These are phyloP conservation scores for Dorcus parallelipipedus DNA, from an alignment of 2,888 invertebrate species.

Conservation along the genomic window DNA sequence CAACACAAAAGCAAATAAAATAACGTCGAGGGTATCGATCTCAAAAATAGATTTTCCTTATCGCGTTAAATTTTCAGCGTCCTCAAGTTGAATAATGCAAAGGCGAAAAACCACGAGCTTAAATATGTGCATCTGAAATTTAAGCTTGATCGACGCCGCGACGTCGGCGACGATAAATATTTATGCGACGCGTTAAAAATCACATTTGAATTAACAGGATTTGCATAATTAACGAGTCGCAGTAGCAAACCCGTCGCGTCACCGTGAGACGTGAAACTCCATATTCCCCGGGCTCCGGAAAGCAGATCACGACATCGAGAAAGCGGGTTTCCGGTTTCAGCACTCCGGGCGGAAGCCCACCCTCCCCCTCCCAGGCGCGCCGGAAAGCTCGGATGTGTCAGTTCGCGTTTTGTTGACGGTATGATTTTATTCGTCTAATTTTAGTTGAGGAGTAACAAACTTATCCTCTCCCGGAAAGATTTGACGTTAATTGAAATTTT, in stretches of 20 bases:
- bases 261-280: slow-evolving; percentile 36
- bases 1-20: too few relatives aligned
- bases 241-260: slow-evolving; percentile 26
- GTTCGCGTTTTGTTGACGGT: slow-evolving; percentile 33
- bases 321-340: slow-evolving; percentile 43
- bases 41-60: too few relatives aligned
- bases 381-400: slow-evolving; percentile 37
- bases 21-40: too few relatives aligned
- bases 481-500: not conserved
- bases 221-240: slow-evolving; percentile 15
- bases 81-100: too few relatives aligned
- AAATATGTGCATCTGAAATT: too few relatives aligned
- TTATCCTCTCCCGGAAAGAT: not conserved
- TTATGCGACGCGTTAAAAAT: not conserved
- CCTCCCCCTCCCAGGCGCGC: slow-evolving; percentile 26
- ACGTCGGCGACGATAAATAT: not conserved
- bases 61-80: too few relatives aligned
- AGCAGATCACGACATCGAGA: slow-evolving; percentile 40
- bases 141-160: not conserved
- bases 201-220: slow-evolving; percentile 4
- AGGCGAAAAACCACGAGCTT: too few relatives aligned
- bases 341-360: slow-evolving; percentile 31
- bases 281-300: slow-evolving; percentile 41
- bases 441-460: slow-evolving; percentile 10
- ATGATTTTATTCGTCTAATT: slow-evolving; percentile 27